Conservation (phyloP, 2,888 invertebrate species). For the Lasioglossum zephyrum region DNA sequence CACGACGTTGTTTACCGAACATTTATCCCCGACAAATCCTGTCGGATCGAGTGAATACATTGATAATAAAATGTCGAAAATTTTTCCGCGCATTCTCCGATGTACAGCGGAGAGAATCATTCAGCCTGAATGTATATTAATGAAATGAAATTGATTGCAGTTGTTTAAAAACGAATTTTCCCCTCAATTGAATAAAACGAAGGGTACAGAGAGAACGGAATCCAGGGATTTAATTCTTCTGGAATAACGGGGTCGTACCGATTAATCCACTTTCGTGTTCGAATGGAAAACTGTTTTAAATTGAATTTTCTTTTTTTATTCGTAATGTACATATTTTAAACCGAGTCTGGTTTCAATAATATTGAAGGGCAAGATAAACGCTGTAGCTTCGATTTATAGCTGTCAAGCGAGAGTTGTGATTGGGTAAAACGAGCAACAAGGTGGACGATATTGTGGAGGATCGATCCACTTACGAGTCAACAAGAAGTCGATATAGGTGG, state of each 20-base stretch:
- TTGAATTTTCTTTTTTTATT: too few relatives aligned
- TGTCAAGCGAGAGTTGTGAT: neutral
- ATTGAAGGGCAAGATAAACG: neutral
- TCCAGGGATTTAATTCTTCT: neutral
- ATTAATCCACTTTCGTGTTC: neutral
- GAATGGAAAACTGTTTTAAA: too few relatives aligned
- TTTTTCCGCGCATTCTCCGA: neutral
- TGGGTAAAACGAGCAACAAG: neutral
- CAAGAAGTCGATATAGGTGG: neutral
- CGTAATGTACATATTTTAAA: neutral
- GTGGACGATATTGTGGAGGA: slow-evolving; percentile 5
- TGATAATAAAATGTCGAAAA: neutral
- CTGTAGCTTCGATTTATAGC: neutral
- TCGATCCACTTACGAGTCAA: slow-evolving; percentile 18
- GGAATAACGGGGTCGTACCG: neutral
- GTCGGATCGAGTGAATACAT: neutral
- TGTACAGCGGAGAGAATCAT: neutral
- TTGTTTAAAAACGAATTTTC: neutral
- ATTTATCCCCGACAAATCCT: neutral
- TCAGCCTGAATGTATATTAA: neutral
- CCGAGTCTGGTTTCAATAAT: neutral
- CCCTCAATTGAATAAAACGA: neutral
- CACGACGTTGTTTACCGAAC: neutral
- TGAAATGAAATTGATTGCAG: neutral
- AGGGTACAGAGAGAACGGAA: neutral